A percentile compares a stretch with the other conserved stretches of the same genome.
phyloP scores from a whole-genome alignment of 2,113 vertebrate species.

The Pterophyllum scalare region DNA sequence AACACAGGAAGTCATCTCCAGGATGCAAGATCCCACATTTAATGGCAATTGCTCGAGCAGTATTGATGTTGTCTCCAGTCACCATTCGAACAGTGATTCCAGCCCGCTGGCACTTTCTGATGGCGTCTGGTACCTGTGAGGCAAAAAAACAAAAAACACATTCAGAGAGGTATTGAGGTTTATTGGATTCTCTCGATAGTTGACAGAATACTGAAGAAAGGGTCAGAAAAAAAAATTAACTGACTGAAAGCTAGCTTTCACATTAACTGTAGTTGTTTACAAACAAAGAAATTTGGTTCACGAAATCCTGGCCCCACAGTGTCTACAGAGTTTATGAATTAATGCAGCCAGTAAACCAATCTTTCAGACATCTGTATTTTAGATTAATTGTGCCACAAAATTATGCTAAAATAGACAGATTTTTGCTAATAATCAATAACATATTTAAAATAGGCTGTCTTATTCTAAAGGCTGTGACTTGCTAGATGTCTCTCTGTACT shows the following conservation, averaged over 20 bases:
- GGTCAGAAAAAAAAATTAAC: not conserved
- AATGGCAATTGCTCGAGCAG: conserved; percentile 93
- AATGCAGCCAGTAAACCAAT: not conserved
- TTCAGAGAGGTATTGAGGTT: not conserved
- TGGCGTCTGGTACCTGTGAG: conserved; percentile 93
- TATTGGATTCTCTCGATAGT: not conserved
- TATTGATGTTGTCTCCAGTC: conserved; percentile 98
- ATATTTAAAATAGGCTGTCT: too few relatives aligned
- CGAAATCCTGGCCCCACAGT: not conserved
- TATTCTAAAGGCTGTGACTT: not conserved
- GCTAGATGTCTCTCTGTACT: not conserved
- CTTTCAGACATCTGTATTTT: not conserved
- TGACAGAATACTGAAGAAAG: not conserved
- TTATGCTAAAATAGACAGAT: not conserved
- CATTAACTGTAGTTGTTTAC: not conserved
- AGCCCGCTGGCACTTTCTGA: conserved; percentile 94
- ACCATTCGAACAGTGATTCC: conserved; percentile 99
- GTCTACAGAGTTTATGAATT: not conserved
- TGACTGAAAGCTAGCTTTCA: not conserved
- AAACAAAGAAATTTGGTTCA: not conserved
- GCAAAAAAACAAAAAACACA: not conserved
- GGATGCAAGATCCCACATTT: conserved; percentile 96
- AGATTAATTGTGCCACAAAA: not conserved
- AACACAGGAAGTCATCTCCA: conserved; percentile 95
- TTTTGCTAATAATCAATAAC: not conserved